Evolutionary conservation across 35 echinoderm and acorn worm genomes (phyloP).

Genomic region (Apostichopus californicus): DNA sequence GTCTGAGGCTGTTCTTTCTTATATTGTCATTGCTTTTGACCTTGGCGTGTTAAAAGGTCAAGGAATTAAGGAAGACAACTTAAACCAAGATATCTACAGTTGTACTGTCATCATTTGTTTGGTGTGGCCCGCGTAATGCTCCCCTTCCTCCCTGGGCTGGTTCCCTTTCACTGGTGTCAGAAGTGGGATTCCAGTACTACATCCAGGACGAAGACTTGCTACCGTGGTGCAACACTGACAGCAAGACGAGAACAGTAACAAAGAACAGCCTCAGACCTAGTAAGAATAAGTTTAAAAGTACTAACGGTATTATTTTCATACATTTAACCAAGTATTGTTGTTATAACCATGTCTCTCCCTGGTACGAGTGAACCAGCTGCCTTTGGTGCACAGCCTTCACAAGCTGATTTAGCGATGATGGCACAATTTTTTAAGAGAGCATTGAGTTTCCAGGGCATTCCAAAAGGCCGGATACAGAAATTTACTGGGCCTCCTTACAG

Average conservation of each 20-base stretch:
- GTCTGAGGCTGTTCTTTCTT: no score
- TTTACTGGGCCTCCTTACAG: neutral
- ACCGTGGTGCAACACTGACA: no score
- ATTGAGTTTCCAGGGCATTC: constrained; percentile 37
- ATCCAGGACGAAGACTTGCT: no score
- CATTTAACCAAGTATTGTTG: neutral
- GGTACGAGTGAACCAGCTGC: neutral
- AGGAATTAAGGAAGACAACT: no score
- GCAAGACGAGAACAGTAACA: neutral
- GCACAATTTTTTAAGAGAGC: constrained; percentile 32
- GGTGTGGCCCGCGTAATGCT: no score
- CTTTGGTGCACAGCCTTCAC: neutral
- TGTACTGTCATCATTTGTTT: no score
- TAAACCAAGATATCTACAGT: no score
- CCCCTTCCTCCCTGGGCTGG: no score
- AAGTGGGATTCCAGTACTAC: no score
- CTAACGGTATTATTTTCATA: neutral
- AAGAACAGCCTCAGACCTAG: neutral
- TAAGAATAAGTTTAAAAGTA: neutral
- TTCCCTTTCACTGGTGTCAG: no score
- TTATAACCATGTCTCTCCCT: neutral
- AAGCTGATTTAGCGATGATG: constrained; percentile 5
- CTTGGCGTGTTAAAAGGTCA: no score
- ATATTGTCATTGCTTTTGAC: no score
- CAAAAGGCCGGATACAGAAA: neutral